Evolutionary conservation across 2,113 vertebrate genomes (phyloP), one percentile per base, ranked within the genome.

Genomic region (zebrafish (Danio rerio)): DNA sequence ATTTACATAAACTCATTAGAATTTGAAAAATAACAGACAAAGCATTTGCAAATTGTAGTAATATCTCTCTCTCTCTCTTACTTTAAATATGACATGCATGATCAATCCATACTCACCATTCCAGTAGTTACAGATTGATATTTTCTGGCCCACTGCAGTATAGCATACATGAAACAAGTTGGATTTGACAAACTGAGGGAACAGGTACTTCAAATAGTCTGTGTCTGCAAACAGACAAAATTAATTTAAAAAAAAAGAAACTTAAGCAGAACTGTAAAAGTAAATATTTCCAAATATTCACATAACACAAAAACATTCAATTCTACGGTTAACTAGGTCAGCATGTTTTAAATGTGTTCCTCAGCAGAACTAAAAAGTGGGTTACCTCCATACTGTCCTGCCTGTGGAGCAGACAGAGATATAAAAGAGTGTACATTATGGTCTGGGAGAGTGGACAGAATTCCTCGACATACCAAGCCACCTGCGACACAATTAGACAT

Each of bases 41-140:
- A 31, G 31, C 31, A 31, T 31, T 31, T 31, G 31, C 31, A 31
- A 31, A 31, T 31, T 31, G 31, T 31, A 31, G 31, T 31, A 31
- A 31, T 31, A 1, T 31, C 3, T 31, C 31, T 31, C 31, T 31
- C 3, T 31, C 31, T 31, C 31, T 31, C 1, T 31, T 3, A 3
- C 49, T 11, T 52, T 52, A 7, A 52, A 52, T 31, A 56, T 10
- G 10, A 31, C 15, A 52, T 52, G 49, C 70, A 16, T 58, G 15
- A 9, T 50, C 4, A 5, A 13, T 61, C 9, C 53, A 56, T 59
- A 66, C 95, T 94, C 88, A 97, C 96, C 96, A 0, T 98, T 97
- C 96, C 96, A 98, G 88, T 96, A 98, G 90, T 98, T 98, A 87
- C 96, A 97, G 92, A 97, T 96, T 78, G 96, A 97, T 72, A 97